Evolutionary conservation across 2,797 vertebrate species (phyloP).

Genomic region (Lycodopsis pacificus): DNA sequence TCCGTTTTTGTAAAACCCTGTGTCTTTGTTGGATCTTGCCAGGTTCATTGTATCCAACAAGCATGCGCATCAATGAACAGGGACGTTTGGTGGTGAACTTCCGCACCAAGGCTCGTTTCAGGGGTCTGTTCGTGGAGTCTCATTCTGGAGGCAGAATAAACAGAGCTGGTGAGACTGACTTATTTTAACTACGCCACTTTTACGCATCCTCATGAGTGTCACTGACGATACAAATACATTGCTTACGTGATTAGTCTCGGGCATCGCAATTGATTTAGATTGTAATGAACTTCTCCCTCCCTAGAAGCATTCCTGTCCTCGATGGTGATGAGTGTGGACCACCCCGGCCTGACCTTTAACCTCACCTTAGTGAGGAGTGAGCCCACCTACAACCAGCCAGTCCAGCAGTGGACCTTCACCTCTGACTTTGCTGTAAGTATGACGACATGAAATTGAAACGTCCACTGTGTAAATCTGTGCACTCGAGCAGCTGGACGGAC

Average conservation of each 20-base stretch:
- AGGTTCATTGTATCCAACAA: conserved; percentile 94
- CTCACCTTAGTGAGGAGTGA: conserved; percentile 90
- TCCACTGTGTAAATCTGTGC: neutral
- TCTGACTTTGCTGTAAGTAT: conserved; percentile 94
- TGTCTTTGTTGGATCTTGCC: conserved; percentile 9
- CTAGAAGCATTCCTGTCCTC: conserved; percentile 87
- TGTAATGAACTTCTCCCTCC: neutral
- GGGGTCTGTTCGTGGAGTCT: conserved; percentile 91
- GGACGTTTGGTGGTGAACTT: conserved; percentile 95
- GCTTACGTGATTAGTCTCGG: neutral
- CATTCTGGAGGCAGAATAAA: conserved; percentile 83
- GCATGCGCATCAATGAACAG: conserved; percentile 93
- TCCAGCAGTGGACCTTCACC: conserved; percentile 93
- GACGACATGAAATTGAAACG: neutral
- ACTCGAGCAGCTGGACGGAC: neutral
- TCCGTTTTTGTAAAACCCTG: neutral
- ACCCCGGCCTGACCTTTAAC: conserved; percentile 91
- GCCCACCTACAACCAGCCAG: conserved; percentile 91
- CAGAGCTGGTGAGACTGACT: conserved; percentile 61
- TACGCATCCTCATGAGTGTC: neutral
- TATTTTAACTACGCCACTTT: neutral
- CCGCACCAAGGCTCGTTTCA: conserved; percentile 92
- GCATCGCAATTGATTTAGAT: neutral
- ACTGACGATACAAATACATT: neutral
- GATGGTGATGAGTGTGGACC: conserved; percentile 89